phyloP scores from a whole-genome alignment of 2,113 vertebrate genomes.

The Acrocephalus kingi region DNA sequence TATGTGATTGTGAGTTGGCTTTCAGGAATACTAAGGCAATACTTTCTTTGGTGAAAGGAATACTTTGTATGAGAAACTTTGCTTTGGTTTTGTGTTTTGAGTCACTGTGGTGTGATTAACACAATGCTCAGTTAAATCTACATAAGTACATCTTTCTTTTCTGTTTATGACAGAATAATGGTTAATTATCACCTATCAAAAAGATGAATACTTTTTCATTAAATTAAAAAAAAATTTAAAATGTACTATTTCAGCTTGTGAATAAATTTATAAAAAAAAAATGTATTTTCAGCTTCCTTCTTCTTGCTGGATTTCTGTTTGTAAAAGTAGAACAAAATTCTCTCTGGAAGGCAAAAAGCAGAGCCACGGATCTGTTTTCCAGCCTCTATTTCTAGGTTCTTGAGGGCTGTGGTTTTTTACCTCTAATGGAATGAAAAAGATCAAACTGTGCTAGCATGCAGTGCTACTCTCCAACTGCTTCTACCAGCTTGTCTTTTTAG shows the following conservation, averaged over 20 bases:
- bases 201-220: constrained; percentile 68
- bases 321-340: neutral
- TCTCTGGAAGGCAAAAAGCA: neutral
- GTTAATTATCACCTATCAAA: constrained; percentile 76
- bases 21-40: neutral
- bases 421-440: constrained; percentile 28
- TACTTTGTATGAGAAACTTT: constrained; percentile 59
- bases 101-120: constrained; percentile 73
- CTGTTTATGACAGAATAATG: constrained; percentile 76
- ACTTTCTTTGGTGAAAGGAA: constrained; percentile 46
- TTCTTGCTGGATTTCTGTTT: neutral
- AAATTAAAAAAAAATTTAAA: constrained; percentile 69
- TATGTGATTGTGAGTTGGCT: constrained; percentile 19
- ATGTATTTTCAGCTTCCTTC: constrained; percentile 30
- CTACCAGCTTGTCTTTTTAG: constrained; percentile 20
- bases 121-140: constrained; percentile 60
- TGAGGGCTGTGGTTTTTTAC: neutral
- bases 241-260: constrained; percentile 45
- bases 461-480: neutral
- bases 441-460: constrained; percentile 28
- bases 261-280: constrained; percentile 69
- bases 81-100: constrained; percentile 65
- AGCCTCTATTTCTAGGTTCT: neutral
- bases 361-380: neutral
- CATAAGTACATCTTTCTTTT: constrained; percentile 65